Conservation (phyloP, 2,888 invertebrate species). For the Stratiomys singularior region DNA sequence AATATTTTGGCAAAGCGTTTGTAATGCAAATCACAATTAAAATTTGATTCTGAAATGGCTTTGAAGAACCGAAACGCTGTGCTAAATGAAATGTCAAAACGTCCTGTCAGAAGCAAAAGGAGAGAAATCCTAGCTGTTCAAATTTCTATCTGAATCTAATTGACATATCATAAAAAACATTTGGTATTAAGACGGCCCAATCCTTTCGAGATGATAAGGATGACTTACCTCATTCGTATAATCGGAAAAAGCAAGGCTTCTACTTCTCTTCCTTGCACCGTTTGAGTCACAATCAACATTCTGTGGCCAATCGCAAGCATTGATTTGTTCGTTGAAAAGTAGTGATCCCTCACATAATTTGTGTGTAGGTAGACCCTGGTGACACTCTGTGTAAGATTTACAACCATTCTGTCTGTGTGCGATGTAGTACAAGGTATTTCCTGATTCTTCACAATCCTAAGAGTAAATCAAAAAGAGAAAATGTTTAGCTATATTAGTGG, state of each 20-base stretch:
- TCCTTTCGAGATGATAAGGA: neutral
- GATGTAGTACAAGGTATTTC: neutral
- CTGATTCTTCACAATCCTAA: neutral
- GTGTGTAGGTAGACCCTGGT: neutral
- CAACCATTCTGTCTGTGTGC: neutral
- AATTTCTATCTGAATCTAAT: too few species aligned
- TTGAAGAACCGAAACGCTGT: too few species aligned
- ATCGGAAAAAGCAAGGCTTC: neutral
- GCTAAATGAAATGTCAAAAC: too few species aligned
- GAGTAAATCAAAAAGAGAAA: neutral
- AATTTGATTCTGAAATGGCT: too few species aligned
- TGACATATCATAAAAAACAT: too few species aligned
- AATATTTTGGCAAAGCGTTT: too few species aligned
- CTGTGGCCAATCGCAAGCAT: slow-evolving; percentile 33
- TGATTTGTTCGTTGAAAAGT: slow-evolving; percentile 9
- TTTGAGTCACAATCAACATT: slow-evolving; percentile 2
- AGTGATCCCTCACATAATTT: slow-evolving; percentile 15
- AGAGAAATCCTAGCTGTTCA: too few species aligned
- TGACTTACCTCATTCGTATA: slow-evolving; percentile 2
- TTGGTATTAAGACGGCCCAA: too few species aligned
- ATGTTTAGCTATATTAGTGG: neutral
- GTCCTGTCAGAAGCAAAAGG: too few species aligned
- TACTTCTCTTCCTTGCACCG: neutral
- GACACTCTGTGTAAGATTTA: slow-evolving; percentile 15
- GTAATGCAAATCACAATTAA: too few species aligned